These are phyloP conservation scores for Calliphora vomitoria DNA, from an alignment of 2,888 invertebrate species.

Conservation along the genomic window DNA sequence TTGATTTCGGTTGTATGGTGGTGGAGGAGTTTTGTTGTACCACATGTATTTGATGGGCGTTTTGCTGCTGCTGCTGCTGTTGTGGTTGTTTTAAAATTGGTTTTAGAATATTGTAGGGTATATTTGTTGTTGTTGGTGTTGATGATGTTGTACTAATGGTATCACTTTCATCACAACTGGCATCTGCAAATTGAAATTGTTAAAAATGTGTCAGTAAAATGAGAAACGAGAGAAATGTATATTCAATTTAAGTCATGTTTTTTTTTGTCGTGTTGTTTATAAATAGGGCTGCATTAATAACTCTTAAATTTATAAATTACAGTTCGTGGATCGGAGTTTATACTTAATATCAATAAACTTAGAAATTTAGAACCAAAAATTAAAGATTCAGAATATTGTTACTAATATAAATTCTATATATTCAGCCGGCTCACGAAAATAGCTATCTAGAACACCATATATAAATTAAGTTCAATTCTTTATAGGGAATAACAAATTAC, in stretches of 20 bases:
- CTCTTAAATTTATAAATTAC: not conserved
- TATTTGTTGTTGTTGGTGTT: conserved; percentile 78
- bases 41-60: conserved; percentile 72
- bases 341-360: too few relatives aligned
- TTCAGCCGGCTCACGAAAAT: too few relatives aligned
- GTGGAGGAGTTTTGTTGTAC: conserved; percentile 72
- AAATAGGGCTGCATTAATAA: not conserved
- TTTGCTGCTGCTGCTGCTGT: conserved; percentile 74
- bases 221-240: not conserved
- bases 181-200: conserved; percentile 75
- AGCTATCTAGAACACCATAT: too few relatives aligned
- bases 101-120: conserved; percentile 77
- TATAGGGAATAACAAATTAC: too few relatives aligned
- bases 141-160: conserved; percentile 80
- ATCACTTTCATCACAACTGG: conserved; percentile 83
- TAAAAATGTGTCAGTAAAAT: conserved; percentile 32
- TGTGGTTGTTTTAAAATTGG: conserved; percentile 80
- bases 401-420: too few relatives aligned
- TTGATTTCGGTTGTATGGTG: conserved; percentile 71
- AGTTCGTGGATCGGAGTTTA: too few relatives aligned
- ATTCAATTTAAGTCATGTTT: not conserved
- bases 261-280: not conserved
- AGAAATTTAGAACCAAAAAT: too few relatives aligned
- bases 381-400: too few relatives aligned
- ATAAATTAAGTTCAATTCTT: too few relatives aligned